Evolutionary conservation across 2,113 vertebrate genomes (phyloP), one percentile per base, ranked within the genome.

Genomic region (Mus spicilegus): DNA sequence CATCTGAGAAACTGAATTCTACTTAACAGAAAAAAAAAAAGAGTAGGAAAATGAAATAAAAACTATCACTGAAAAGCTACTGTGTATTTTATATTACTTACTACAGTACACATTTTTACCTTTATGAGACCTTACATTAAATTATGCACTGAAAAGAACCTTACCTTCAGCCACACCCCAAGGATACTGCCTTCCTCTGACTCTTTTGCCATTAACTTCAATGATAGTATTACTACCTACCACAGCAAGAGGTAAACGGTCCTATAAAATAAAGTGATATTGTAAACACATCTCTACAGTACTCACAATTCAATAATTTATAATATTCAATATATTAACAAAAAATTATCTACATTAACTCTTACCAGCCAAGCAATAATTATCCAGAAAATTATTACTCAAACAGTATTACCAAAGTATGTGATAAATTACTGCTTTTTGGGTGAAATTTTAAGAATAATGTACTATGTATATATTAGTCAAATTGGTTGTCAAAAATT

Each of bases 91-190:
- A 16, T 73, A 92, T 12, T 56, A 87, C 26, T 76, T 70, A 88
- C 2, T 92, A 65, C 9, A 90, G 77, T 88, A 85, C 8, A 95
- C 75, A 88, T 69, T 93, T 88, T 80, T 11, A 95, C 56, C 65
- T 67, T 82, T 82, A 17, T 91, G 67, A 88, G 3, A 76, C 87
- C 10, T 88, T 67, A 96, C 0, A 95, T 33, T 75, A 95, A 96
- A 16, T 22, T 78, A 91, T 61, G 93, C 82, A 4, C 20, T 14
- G 20, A 95, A 98, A 61, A 98, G 96, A 97, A 87, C 58, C 97
- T 95, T 99, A 99, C 99, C 99, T 99, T 99, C 99, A 97, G 99
- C 99, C 96, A 99, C 99, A 78, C 99, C 99, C 99, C 99, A 99
- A 5, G 99, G 99, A 98, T 99, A 99, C 97, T 99, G 99, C 94